phyloP scores from a whole-genome alignment of 2,888 invertebrate genomes.

The Tiphia femorata region DNA sequence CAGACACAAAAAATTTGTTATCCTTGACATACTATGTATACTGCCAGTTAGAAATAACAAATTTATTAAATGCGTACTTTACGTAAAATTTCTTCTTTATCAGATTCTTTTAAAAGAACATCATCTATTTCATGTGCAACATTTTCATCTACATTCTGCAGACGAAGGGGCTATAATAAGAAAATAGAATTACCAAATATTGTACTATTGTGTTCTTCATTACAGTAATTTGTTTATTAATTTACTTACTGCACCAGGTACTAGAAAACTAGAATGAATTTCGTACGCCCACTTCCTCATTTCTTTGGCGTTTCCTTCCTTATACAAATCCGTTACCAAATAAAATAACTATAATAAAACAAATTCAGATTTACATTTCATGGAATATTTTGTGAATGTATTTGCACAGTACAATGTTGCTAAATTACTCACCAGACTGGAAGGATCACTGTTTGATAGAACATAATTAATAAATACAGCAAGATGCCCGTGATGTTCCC shows the following conservation, averaged over 20 bases:
- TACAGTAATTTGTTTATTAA: background rate
- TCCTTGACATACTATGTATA: background rate
- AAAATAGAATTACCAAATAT: constrained; percentile 42
- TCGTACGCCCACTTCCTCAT: constrained; percentile 99
- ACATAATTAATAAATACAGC: constrained; percentile 96
- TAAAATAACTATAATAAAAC: constrained; percentile 79
- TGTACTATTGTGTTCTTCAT: background rate
- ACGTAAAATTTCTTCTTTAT: constrained; percentile 90
- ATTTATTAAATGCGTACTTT: constrained; percentile 71
- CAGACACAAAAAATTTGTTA: constrained; percentile 3
- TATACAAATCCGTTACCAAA: constrained; percentile 91
- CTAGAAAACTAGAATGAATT: constrained; percentile 95
- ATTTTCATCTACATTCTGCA: constrained; percentile 86
- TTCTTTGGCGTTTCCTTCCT: constrained; percentile 87
- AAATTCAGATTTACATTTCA: constrained; percentile 13
- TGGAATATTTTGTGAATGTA: too few species aligned
- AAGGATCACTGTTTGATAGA: constrained; percentile 85
- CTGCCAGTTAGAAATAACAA: background rate
- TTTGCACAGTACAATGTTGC: too few species aligned
- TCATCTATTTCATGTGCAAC: constrained; percentile 92
- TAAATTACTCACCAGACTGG: constrained; percentile 74
- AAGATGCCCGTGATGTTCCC: constrained; percentile 89
- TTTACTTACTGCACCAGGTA: constrained; percentile 84
- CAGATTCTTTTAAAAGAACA: constrained; percentile 84
- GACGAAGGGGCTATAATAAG: constrained; percentile 79